phyloP scores from a whole-genome alignment of 2,888 invertebrate genomes.

The Drosophila picticornis region DNA sequence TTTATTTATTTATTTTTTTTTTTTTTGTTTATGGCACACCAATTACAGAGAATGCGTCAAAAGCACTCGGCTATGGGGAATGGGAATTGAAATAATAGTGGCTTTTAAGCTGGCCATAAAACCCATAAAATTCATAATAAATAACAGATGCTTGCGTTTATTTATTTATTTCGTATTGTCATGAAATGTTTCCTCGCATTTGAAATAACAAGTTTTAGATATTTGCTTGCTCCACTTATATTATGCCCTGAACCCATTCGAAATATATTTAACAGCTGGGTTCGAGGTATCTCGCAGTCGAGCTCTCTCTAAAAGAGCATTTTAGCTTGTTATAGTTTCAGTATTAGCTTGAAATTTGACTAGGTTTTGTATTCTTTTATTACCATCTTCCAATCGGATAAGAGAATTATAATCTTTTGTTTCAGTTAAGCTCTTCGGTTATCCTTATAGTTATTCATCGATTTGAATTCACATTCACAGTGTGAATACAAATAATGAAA shows the following conservation, averaged over 20 bases:
- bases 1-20: conserved; percentile 54
- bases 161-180: neutral
- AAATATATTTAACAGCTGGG: neutral
- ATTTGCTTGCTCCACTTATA: neutral
- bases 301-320: neutral
- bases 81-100: neutral
- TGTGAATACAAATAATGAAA: conserved; percentile 13
- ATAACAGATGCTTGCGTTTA: conserved; percentile 22
- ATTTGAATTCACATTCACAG: conserved; percentile 23
- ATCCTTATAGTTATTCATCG: conserved; percentile 46
- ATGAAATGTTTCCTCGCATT: neutral
- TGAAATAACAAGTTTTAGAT: neutral
- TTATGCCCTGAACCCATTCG: neutral
- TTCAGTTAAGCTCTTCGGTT: conserved; percentile 15
- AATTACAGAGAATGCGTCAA: conserved; percentile 69
- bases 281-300: neutral
- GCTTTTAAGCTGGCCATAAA: conserved; percentile 19
- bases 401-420: conserved; percentile 1
- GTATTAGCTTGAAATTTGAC: neutral
- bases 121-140: conserved; percentile 52
- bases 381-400: neutral
- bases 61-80: conserved; percentile 26
- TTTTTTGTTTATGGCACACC: conserved; percentile 58
- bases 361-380: neutral
- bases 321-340: neutral